These are phyloP conservation scores for Geotrypetes seraphini DNA, from an alignment of 2,797 vertebrate species.

Conservation along the genomic window DNA sequence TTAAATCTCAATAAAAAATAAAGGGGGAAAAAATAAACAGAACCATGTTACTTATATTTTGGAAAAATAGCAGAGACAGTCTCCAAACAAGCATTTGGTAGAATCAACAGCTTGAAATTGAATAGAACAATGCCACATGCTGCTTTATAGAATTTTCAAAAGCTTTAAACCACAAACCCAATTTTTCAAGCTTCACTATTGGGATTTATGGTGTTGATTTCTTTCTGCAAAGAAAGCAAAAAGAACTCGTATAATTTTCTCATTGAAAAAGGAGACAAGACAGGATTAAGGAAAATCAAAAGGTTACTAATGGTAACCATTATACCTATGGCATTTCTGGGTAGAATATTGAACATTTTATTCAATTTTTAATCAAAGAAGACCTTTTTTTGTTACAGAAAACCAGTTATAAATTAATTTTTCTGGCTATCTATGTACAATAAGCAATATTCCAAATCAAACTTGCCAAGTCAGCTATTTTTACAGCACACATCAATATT, in stretches of 20 bases:
- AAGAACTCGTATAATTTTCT: slow-evolving; percentile 3
- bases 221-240: slow-evolving; percentile 11
- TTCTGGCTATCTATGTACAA: too few relatives aligned
- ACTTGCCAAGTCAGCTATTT: too few relatives aligned
- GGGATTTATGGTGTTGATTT: slow-evolving; percentile 31
- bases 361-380: too few relatives aligned
- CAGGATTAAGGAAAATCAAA: background rate
- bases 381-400: too few relatives aligned
- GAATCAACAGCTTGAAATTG: slow-evolving; percentile 48
- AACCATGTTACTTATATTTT: slow-evolving; percentile 33
- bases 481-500: too few relatives aligned
- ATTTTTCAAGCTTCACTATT: slow-evolving; percentile 37
- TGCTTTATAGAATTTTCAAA: slow-evolving; percentile 52
- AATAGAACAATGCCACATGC: slow-evolving; percentile 44
- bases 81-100: slow-evolving; percentile 35
- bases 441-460: too few relatives aligned
- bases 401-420: too few relatives aligned
- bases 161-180: slow-evolving; percentile 28
- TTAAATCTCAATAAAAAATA: too few relatives aligned
- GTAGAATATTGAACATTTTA: too few relatives aligned
- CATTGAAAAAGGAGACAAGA: slow-evolving; percentile 17
- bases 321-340: background rate
- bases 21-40: too few relatives aligned
- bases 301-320: slow-evolving; percentile 1
- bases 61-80: slow-evolving; percentile 38